A percentile compares a stretch with the other conserved stretches of the same genome.
phyloP scores from a whole-genome alignment of 2,797 vertebrate species.

The Gorsachius magnificus region DNA sequence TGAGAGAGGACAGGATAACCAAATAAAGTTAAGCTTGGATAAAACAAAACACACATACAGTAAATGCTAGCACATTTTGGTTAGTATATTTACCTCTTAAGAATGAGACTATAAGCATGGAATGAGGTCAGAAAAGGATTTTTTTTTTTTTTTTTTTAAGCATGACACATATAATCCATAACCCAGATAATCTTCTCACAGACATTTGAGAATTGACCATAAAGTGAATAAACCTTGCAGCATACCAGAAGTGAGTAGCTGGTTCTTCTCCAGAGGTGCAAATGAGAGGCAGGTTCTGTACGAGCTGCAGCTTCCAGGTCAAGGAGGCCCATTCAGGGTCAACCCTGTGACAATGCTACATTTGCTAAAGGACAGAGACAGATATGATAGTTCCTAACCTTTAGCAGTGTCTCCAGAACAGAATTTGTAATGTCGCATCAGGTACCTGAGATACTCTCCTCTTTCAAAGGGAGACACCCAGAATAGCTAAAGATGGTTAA shows the following conservation, averaged over 20 bases:
- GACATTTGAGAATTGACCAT: not conserved
- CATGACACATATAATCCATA: not conserved
- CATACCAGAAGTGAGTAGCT: not conserved
- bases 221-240: not conserved
- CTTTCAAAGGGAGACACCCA: not conserved
- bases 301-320: not conserved
- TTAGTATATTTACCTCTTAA: not conserved
- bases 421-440: accelerated
- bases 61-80: not conserved
- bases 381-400: not conserved
- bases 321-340: not conserved
- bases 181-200: slow-evolving; percentile 27
- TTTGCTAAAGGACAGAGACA: not conserved
- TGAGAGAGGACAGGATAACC: not conserved
- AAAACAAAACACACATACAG: not conserved
- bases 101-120: not conserved
- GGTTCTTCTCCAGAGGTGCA: not conserved
- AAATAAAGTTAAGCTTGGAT: not conserved
- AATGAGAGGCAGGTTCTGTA: not conserved
- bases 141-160: not conserved
- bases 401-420: not conserved
- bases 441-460: not conserved
- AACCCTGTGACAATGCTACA: not conserved
- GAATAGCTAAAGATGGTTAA: not conserved
- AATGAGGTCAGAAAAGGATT: slow-evolving; percentile 24